A percentile compares a stretch with the other conserved stretches of the same genome.
Conservation (phyloP, 2,888 invertebrate genomes). For the Daptonema setosum region DNA sequence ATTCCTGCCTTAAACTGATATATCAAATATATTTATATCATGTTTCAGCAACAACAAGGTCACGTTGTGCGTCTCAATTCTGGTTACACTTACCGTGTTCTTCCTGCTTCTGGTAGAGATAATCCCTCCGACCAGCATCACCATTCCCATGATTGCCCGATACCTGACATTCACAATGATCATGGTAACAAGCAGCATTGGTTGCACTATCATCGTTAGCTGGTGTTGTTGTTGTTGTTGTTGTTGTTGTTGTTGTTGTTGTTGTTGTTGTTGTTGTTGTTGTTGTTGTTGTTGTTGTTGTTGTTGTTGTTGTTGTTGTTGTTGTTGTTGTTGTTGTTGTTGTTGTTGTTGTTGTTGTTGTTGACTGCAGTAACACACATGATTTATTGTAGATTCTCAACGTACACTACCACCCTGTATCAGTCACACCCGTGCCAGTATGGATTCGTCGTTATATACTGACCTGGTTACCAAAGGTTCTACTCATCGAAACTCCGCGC, state of each 20-base stretch:
- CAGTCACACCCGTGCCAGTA: slow-evolving; percentile 72
- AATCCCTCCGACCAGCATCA: slow-evolving; percentile 91
- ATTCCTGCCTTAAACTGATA: too few species aligned
- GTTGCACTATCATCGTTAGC: slow-evolving; percentile 19
- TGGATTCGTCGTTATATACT: slow-evolving; percentile 67
- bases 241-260: too few species aligned
- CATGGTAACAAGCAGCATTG: slow-evolving; percentile 54
- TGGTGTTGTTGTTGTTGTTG: too few species aligned
- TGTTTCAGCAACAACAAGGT: slow-evolving; percentile 98
- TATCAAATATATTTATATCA: too few species aligned
- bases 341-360: too few species aligned
- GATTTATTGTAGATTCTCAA: slow-evolving; percentile 52
- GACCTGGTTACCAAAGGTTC: slow-evolving; percentile 67
- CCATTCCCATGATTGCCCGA: slow-evolving; percentile 42
- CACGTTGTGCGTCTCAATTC: slow-evolving; percentile 89
- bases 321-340: too few species aligned
- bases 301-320: too few species aligned
- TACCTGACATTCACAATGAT: slow-evolving; percentile 80
- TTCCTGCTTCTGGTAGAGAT: slow-evolving; percentile 70
- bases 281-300: too few species aligned
- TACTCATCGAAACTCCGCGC: slow-evolving; percentile 58
- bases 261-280: too few species aligned
- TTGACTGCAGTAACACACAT: too few species aligned
- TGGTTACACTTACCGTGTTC: slow-evolving; percentile 93
- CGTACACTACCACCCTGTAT: slow-evolving; percentile 58